Base-by-base conservation (phyloP, 1,140 invertebrate genomes). In the Nebria ingens region DNA sequence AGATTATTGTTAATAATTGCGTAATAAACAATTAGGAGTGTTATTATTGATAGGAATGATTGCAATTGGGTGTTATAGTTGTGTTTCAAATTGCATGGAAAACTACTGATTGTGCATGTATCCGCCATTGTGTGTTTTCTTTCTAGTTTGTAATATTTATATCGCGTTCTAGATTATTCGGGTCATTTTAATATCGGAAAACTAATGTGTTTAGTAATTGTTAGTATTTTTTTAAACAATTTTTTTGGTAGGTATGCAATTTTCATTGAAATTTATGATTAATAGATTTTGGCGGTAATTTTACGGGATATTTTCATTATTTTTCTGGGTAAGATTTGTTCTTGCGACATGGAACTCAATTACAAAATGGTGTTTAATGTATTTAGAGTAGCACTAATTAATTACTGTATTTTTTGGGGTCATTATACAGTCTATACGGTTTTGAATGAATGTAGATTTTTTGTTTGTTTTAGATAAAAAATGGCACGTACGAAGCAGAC, bases 401-500 rank as follows among this genome's bases (percentile, higher is more conserved):
- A 29, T 29, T 29, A 4, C 25, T 29, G 25, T 34, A 34, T 34
- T 34, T 9, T 34, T 34, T 9, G 25, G 25, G 6, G n/a, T 34
- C 25, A 34, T 34, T 34, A 34, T 34, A 34, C 25, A n/a, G 6
- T 34, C 6, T 45, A 45, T 12, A 12, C 6, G 40, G 17, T 11
- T 45, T 45, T 45, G 25, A n/a, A 34, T n/a, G n/a, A n/a, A 34
- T 34, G 25, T 34, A 34, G 6, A 34, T 45, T 45, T 45, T 9
- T 45, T 17, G 17, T 45, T 45, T 45, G 40, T 45, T 45, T 11
- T 45, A 12, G 52, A 58, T 21, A 21, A 52, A 50, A 51, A 51
- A 90, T 90, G 87, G 87, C 87, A 59, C 84, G 87, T 83, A 91
- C 87, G 2, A 91, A 91, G 78, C 87, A 90, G 64, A 91, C 87